phyloP scores from a whole-genome alignment of 2,888 invertebrate species.

The Patella caerulea region DNA sequence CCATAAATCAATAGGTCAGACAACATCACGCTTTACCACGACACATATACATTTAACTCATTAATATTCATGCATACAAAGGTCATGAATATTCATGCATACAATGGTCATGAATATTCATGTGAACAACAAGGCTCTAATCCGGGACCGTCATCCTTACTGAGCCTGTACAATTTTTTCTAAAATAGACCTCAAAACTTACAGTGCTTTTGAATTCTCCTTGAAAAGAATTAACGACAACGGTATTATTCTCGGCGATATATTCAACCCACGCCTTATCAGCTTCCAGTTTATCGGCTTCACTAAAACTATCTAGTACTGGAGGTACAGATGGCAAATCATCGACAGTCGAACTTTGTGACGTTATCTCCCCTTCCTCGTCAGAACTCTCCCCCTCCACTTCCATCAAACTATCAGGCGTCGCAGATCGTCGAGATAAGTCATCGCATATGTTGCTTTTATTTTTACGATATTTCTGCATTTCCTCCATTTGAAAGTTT shows the following conservation, averaged over 20 bases:
- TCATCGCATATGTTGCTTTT: constrained; percentile 39
- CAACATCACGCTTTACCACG: too few relatives aligned
- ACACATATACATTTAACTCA: too few relatives aligned
- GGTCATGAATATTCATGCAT: too few relatives aligned
- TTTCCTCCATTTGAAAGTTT: constrained; percentile 63
- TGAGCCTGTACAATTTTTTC: too few relatives aligned
- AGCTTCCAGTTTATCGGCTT: constrained; percentile 70
- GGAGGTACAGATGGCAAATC: constrained; percentile 30
- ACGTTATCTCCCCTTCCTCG: constrained; percentile 40
- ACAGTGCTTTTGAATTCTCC: constrained; percentile 79
- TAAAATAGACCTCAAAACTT: constrained; percentile 48
- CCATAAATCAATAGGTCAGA: too few relatives aligned
- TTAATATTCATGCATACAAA: too few relatives aligned
- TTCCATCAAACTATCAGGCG: constrained; percentile 34
- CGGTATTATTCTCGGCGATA: constrained; percentile 75
- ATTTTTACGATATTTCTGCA: constrained; percentile 52
- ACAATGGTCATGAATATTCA: too few relatives aligned
- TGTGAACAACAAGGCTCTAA: too few relatives aligned
- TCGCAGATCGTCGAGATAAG: constrained; percentile 29
- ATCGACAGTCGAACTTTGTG: constrained; percentile 31
- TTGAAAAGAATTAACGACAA: constrained; percentile 78
- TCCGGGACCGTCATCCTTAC: too few relatives aligned
- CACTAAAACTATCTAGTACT: constrained; percentile 33
- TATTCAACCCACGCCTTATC: constrained; percentile 77
- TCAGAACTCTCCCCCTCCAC: constrained; percentile 40